These are phyloP conservation scores for Zaprionus gabonicus DNA, from an alignment of 1,140 invertebrate genomes.

Conservation along the genomic window DNA sequence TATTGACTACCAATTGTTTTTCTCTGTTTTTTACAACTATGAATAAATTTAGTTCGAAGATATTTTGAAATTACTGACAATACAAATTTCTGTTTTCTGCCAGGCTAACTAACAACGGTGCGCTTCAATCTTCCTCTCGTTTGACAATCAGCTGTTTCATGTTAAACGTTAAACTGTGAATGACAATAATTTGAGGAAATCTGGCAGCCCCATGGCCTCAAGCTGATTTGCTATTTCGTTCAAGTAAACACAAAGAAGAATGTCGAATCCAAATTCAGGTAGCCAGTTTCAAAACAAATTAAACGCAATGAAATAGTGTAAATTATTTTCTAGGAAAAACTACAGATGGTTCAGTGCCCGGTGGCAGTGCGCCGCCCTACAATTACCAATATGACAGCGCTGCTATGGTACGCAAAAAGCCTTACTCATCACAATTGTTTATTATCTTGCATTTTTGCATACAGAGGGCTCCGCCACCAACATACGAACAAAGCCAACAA, in stretches of 20 bases:
- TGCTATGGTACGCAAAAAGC: constrained; percentile 54
- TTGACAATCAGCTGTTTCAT: constrained; percentile 42
- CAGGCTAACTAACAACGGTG: constrained; percentile 49
- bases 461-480: constrained; percentile 72
- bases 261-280: constrained; percentile 46
- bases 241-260: constrained; percentile 50
- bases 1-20: constrained; percentile 25
- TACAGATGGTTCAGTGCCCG: not conserved
- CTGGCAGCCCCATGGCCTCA: constrained; percentile 1
- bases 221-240: constrained; percentile 24
- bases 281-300: not conserved
- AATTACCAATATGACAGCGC: constrained; percentile 36
- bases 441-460: not conserved
- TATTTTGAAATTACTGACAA: constrained; percentile 21
- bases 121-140: constrained; percentile 46
- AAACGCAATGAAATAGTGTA: not conserved
- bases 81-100: constrained; percentile 47
- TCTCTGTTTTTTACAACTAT: constrained; percentile 12
- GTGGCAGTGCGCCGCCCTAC: constrained; percentile 37
- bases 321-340: constrained; percentile 28
- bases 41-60: constrained; percentile 37
- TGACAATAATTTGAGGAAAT: not conserved
- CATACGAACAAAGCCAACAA: constrained; percentile 76
- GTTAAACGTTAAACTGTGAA: constrained; percentile 12
- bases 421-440: constrained; percentile 3